These are phyloP conservation scores for Mesorhabditis spiculigera DNA, from an alignment of 2,888 invertebrate species.

Conservation along the genomic window DNA sequence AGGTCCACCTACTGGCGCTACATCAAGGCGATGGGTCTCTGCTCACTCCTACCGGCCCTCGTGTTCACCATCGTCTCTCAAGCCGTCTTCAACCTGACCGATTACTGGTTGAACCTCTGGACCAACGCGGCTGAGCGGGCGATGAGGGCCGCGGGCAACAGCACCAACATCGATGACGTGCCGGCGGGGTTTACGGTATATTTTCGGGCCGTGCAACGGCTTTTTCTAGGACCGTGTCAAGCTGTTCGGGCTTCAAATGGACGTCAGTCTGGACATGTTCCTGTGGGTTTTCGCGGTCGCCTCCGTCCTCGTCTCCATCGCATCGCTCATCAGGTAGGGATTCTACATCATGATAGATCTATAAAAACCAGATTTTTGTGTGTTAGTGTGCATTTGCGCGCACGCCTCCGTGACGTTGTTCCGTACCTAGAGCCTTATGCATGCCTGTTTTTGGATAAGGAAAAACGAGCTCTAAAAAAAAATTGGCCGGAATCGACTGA, in stretches of 20 bases:
- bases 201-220: not conserved
- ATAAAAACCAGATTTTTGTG: not conserved
- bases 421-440: no score
- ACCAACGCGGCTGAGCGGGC: constrained; percentile 16
- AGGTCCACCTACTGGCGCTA: constrained; percentile 70
- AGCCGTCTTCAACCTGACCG: constrained; percentile 70
- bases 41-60: constrained; percentile 61
- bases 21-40: constrained; percentile 68
- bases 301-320: constrained; percentile 19
- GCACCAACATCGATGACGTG: constrained; percentile 13
- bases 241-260: not conserved
- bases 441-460: no score
- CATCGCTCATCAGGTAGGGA: constrained; percentile 23
- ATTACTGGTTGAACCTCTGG: constrained; percentile 78
- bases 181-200: not conserved
- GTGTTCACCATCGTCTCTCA: constrained; percentile 70
- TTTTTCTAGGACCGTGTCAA: constrained; percentile 3
- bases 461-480: no score
- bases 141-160: not conserved
- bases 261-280: constrained; percentile 21
- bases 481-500: no score
- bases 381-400: no score
- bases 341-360: not conserved
- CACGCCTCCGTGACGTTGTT: no score
- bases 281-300: constrained; percentile 19